Percentiles rank a stretch among this genome's conserved stretches.
phyloP scores from a whole-genome alignment of 2,113 vertebrate species.

The Vombatus ursinus region DNA sequence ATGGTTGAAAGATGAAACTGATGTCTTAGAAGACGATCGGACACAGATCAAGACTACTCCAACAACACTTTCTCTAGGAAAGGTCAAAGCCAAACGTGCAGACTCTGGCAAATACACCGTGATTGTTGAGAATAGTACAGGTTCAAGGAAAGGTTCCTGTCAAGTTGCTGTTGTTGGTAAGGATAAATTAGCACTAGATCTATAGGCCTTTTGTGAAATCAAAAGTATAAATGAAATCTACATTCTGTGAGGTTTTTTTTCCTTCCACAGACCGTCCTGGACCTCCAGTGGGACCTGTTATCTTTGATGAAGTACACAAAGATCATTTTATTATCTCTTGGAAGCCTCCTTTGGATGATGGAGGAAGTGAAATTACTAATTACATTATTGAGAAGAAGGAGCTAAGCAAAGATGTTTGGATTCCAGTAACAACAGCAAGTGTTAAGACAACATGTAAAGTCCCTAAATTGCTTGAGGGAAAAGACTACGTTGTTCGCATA shows the following conservation, averaged over 20 bases:
- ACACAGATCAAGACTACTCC: slow-evolving; percentile 91
- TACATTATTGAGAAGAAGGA: slow-evolving; percentile 98
- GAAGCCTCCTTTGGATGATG: slow-evolving; percentile 97
- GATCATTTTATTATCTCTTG: slow-evolving; percentile 96
- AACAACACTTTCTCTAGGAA: slow-evolving; percentile 89
- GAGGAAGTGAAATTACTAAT: slow-evolving; percentile 94
- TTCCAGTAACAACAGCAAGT: slow-evolving; percentile 93
- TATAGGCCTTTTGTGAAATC: slow-evolving; percentile 12
- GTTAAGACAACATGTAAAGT: slow-evolving; percentile 96
- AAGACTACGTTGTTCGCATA: slow-evolving; percentile 95
- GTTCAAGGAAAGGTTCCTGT: slow-evolving; percentile 94
- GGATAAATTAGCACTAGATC: slow-evolving; percentile 70
- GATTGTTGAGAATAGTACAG: slow-evolving; percentile 94
- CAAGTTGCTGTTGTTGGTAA: slow-evolving; percentile 95
- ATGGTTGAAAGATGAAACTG: slow-evolving; percentile 93
- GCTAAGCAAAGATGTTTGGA: slow-evolving; percentile 93
- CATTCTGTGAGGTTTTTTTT: slow-evolving; percentile 51
- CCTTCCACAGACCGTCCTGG: slow-evolving; percentile 91
- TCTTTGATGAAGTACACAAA: slow-evolving; percentile 96
- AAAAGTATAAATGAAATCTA: slow-evolving; percentile 35
- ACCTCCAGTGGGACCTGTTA: slow-evolving; percentile 95
- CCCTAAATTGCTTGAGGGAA: slow-evolving; percentile 94
- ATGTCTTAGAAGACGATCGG: slow-evolving; percentile 91
- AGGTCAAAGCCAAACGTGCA: slow-evolving; percentile 91
- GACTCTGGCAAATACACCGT: slow-evolving; percentile 97